Evolutionary conservation across 2,113 vertebrate species (phyloP).

Genomic region (Emydura subglobosa): DNA sequence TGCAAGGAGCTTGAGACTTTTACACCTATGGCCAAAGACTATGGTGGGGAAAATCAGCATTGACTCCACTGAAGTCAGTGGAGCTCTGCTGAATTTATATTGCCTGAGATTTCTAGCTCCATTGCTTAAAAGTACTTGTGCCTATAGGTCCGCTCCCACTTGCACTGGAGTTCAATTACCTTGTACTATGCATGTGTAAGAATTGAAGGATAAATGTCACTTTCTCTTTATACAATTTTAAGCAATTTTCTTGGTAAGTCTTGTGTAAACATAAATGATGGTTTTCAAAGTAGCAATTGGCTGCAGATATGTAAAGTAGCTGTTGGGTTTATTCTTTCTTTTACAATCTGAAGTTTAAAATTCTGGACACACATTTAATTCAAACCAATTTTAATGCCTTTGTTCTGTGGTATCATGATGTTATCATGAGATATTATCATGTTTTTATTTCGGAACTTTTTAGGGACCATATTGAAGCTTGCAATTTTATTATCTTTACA

Average conservation of each 20-base stretch:
- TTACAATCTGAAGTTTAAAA: neutral
- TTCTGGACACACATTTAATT: neutral
- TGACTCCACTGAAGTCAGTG: neutral
- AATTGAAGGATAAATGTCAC: neutral
- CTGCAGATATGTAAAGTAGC: neutral
- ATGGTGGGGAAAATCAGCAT: neutral
- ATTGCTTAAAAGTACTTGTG: neutral
- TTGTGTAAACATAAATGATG: neutral
- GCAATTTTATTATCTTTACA: neutral
- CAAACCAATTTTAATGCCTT: neutral
- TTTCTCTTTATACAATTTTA: neutral
- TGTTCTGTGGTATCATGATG: neutral
- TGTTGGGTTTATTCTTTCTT: neutral
- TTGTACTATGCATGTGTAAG: neutral
- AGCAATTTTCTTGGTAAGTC: neutral
- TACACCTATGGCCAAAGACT: neutral
- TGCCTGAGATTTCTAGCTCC: neutral
- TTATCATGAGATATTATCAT: neutral
- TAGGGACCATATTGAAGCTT: neutral
- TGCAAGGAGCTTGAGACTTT: neutral
- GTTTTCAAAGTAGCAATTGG: neutral
- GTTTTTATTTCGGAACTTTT: neutral
- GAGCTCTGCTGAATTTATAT: neutral
- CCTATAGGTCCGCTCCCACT: neutral
- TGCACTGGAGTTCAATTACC: neutral